Percentiles rank a stretch among this genome's conserved stretches.
Evolutionary conservation across 2,888 invertebrate species (phyloP).

Genomic region (Drosophila subquinaria): DNA sequence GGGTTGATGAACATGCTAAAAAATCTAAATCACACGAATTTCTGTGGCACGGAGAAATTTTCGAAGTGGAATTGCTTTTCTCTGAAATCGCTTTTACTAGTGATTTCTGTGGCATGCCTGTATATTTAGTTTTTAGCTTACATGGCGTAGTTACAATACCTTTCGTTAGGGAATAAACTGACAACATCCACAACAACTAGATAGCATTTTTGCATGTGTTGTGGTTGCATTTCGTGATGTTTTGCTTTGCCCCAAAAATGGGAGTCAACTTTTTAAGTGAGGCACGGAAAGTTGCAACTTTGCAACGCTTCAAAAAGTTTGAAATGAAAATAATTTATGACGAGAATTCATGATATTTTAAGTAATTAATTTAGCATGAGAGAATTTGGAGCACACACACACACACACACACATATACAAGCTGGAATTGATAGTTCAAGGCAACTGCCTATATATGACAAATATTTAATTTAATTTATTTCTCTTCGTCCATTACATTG

Average conservation of each 20-base stretch:
- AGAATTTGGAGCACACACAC: constrained; percentile 8
- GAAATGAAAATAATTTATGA: constrained; percentile 44
- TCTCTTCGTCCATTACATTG: background rate
- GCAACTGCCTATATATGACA: constrained; percentile 2
- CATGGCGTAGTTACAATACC: background rate
- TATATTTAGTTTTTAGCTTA: no score
- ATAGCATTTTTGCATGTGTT: constrained; percentile 53
- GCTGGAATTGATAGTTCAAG: background rate
- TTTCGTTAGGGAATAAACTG: constrained; percentile 1
- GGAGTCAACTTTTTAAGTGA: constrained; percentile 2
- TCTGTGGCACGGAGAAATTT: no score
- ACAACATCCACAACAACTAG: constrained; percentile 29
- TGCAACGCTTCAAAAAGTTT: constrained; percentile 29
- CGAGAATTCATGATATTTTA: constrained; percentile 31
- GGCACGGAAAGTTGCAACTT: background rate
- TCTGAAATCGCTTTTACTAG: no score
- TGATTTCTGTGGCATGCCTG: no score
- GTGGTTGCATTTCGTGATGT: constrained; percentile 51
- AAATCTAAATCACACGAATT: no score
- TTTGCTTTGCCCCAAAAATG: constrained; percentile 27
- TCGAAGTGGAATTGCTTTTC: no score
- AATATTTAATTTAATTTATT: constrained; percentile 39
- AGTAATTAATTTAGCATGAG: constrained; percentile 41
- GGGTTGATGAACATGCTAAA: no score
- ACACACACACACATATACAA: constrained; percentile 3